Conservation (phyloP, 2,797 vertebrate genomes). For the Halcyon smyrnensis region DNA sequence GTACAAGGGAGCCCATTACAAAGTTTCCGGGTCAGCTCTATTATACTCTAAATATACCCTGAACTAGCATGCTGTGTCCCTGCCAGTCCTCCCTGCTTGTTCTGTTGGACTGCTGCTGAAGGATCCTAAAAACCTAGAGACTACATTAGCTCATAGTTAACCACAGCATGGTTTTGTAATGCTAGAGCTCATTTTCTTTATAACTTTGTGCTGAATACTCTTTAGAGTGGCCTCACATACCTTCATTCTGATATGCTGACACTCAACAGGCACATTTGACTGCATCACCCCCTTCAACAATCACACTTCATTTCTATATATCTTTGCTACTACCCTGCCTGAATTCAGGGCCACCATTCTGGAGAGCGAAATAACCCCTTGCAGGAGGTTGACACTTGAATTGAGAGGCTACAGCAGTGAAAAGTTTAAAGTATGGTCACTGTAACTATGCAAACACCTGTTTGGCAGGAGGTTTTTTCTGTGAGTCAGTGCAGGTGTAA, state of each 20-base stretch:
- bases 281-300: neutral
- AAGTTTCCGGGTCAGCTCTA: neutral
- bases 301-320: neutral
- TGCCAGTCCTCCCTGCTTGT: neutral
- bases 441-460: constrained; percentile 59
- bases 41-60: neutral
- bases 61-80: neutral
- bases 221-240: neutral
- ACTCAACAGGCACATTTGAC: neutral
- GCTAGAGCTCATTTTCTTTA: neutral
- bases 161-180: neutral
- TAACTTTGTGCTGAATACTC: neutral
- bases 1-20: neutral
- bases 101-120: neutral
- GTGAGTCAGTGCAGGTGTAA: constrained; percentile 66
- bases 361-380: neutral
- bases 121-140: neutral
- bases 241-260: neutral
- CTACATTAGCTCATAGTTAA: neutral
- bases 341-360: constrained; percentile 27
- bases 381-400: constrained; percentile 39
- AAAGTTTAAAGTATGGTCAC: constrained; percentile 32
- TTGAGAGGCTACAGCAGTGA: neutral
- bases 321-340: constrained; percentile 25
- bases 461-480: constrained; percentile 47